Conservation (phyloP, 2,113 vertebrate genomes). For the Hoplias malabaricus region DNA sequence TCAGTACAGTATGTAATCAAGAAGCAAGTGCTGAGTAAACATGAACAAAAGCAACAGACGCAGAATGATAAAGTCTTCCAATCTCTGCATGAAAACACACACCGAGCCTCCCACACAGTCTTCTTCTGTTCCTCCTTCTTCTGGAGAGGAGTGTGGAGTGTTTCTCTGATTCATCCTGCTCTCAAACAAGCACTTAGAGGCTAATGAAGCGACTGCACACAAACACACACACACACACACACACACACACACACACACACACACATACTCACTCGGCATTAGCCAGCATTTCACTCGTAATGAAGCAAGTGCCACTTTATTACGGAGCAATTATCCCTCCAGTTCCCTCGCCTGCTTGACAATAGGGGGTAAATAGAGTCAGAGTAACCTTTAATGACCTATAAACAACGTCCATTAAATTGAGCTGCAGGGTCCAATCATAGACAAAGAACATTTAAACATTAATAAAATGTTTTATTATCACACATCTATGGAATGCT, state of each 20-base stretch:
- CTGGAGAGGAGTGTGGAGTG: background rate
- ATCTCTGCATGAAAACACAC: background rate
- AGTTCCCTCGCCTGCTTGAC: background rate
- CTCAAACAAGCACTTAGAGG: background rate
- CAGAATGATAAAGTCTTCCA: background rate
- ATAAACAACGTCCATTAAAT: conserved; percentile 1
- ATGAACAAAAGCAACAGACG: too few relatives aligned
- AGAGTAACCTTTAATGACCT: background rate
- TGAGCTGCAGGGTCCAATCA: background rate
- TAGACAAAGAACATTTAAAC: too few relatives aligned
- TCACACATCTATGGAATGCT: too few relatives aligned
- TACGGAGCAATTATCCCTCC: conserved; percentile 10
- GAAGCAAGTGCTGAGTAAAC: too few relatives aligned
- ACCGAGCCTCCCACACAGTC: background rate
- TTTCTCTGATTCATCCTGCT: background rate
- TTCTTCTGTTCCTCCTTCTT: too few relatives aligned
- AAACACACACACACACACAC: background rate
- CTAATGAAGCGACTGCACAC: background rate
- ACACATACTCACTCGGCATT: background rate
- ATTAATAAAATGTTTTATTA: too few relatives aligned
- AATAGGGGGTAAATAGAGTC: background rate
- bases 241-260: background rate
- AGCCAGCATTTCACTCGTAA: background rate
- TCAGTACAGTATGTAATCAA: too few relatives aligned
- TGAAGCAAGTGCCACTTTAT: background rate